These are phyloP conservation scores for Cephalopholis sonnerati DNA, from an alignment of 2,113 vertebrate species.

Conservation along the genomic window DNA sequence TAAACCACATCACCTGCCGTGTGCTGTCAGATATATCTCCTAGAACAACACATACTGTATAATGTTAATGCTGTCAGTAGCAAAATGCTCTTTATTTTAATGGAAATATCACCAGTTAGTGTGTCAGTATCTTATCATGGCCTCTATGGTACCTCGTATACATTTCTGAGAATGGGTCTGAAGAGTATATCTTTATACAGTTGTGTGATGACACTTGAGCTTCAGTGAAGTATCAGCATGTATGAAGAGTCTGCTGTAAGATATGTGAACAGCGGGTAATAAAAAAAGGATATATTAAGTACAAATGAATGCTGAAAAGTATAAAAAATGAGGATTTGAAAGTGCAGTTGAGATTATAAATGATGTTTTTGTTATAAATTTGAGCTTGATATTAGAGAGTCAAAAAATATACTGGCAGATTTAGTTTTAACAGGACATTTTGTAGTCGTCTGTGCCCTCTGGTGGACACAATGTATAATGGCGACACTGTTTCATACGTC, in stretches of 20 bases:
- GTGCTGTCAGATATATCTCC: neutral
- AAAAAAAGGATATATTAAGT: neutral
- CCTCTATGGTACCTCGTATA: neutral
- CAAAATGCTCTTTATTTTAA: neutral
- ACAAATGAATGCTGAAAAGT: neutral
- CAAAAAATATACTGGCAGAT: too few species aligned
- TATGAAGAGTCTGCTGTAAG: neutral
- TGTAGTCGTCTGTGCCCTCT: too few species aligned
- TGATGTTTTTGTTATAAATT: too few species aligned
- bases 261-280: neutral
- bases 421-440: too few species aligned
- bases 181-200: neutral
- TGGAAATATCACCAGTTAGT: neutral
- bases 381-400: too few species aligned
- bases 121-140: neutral
- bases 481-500: too few species aligned
- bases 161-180: neutral
- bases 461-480: too few species aligned
- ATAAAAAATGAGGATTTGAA: neutral
- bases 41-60: neutral
- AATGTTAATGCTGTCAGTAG: neutral
- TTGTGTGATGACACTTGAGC: neutral
- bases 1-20: too few species aligned
- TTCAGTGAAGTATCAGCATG: neutral
- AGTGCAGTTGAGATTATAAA: neutral